Base-by-base conservation (phyloP, 2,113 vertebrate species). In the Eulemur macaco region DNA sequence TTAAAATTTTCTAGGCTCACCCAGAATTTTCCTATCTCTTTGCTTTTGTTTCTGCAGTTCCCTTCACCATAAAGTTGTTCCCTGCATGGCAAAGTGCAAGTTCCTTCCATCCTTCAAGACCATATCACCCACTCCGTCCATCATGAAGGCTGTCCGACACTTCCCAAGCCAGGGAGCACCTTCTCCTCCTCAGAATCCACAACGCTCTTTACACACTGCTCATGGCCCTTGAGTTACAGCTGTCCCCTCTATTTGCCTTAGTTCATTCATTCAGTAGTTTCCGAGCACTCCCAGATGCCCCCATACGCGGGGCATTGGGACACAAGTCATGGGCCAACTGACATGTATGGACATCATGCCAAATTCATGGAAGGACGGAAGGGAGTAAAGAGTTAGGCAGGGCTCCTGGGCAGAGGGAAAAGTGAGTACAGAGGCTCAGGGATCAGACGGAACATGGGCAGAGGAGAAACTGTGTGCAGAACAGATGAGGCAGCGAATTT, bases 391-490 rank as follows among this genome's bases (percentile, higher is more conserved):
- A 42, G 18, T 17, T 3, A 63, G 69, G 71, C n/a, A 73, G 85
- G 37, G 37, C 31, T 66, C 91, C 25, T 23, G 45, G 56, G 34
- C 54, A 64, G 39, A 91, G 54, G 50, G 52, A 81, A 54, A 5
- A 39, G 45, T 37, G 9, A 8, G 50, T 1, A 5, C 85, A 63
- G 69, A 90, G 69, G 31, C 66, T 37, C 29, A 45, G 31, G 66
- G 54, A 45, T 8, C 77, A 23, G 66, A 82, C 2, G 17, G 23
- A 52, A 54, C 3, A 1, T 0, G 15, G 58, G 54, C 7, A 23
- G 0, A 0, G 4, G 15, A 68, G 39, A 82, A 80, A 37, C 13
- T 7, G 18, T 14, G 0, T 0, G 1, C 78, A 11, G 5, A 69
- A 54, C 45, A 69, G 50, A 15, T 8, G 7, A 58, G 68, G 20